Conservation (phyloP, 2,888 invertebrate genomes). For the Horisme vitalbata region DNA sequence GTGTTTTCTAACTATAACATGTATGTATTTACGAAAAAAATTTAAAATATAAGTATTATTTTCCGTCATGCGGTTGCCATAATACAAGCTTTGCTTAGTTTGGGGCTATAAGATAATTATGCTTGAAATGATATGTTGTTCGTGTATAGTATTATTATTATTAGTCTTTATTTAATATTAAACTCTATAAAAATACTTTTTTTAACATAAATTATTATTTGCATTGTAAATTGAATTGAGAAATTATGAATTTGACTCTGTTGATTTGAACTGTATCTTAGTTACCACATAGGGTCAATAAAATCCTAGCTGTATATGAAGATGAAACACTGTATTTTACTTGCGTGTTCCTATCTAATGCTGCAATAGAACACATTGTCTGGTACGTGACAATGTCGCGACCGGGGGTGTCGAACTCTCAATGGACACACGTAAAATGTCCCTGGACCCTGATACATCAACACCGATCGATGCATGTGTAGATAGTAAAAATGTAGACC, state of each 20-base stretch:
- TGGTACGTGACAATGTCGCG: constrained; percentile 23
- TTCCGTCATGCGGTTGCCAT: too few relatives aligned
- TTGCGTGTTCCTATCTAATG: not conserved
- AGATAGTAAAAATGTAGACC: constrained; percentile 1
- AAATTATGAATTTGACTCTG: too few relatives aligned
- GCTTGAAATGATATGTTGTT: too few relatives aligned
- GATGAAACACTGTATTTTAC: not conserved
- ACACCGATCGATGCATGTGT: constrained; percentile 17
- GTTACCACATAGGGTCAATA: not conserved
- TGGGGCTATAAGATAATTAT: not conserved
- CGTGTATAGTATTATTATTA: too few relatives aligned
- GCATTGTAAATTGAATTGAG: too few relatives aligned
- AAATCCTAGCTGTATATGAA: not conserved
- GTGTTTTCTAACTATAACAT: not conserved
- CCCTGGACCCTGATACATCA: constrained; percentile 31
- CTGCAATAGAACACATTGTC: constrained; percentile 1
- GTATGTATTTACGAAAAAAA: not conserved
- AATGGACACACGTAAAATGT: constrained; percentile 32
- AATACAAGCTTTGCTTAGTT: too few relatives aligned
- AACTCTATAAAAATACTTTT: not conserved
- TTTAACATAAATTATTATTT: too few relatives aligned
- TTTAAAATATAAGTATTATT: not conserved
- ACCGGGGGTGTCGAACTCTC: constrained; percentile 19
- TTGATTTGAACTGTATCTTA: too few relatives aligned
- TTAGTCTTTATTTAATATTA: not conserved